phyloP scores from a whole-genome alignment of 2,113 vertebrate species.

The Coturnix japonica region DNA sequence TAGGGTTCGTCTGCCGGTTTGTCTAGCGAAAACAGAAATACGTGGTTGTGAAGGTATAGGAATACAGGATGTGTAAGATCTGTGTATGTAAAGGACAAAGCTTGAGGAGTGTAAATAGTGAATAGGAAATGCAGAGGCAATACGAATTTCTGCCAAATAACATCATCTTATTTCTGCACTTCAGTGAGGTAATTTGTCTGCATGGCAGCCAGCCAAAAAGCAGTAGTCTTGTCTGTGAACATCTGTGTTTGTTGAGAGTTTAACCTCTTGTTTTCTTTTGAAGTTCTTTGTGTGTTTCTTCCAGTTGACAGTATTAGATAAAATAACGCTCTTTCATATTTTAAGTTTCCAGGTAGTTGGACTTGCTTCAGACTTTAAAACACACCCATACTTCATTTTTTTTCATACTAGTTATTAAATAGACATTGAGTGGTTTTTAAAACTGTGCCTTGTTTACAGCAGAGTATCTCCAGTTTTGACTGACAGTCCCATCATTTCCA shows the following conservation, averaged over 20 bases:
- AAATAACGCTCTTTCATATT: not conserved
- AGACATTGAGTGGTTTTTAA: not conserved
- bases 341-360: not conserved
- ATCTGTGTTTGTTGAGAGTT: not conserved
- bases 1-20: not conserved
- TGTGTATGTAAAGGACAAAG: not conserved
- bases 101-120: not conserved
- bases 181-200: not conserved
- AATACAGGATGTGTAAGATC: not conserved
- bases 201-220: not conserved
- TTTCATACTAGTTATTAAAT: not conserved
- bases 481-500: not conserved
- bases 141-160: not conserved
- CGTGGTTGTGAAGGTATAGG: not conserved
- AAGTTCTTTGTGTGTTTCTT: not conserved
- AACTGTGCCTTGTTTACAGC: not conserved
- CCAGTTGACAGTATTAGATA: not conserved
- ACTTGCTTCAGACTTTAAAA: not conserved
- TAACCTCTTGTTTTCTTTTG: not conserved
- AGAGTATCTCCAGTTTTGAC: not conserved
- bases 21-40: not conserved
- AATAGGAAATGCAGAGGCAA: not conserved
- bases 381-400: not conserved
- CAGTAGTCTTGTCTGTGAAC: fast-evolving
- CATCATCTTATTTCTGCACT: not conserved